A percentile compares a stretch with the other conserved stretches of the same genome.
Conservation (phyloP, 2,888 invertebrate species). For the Leptogaster cylindrica region DNA sequence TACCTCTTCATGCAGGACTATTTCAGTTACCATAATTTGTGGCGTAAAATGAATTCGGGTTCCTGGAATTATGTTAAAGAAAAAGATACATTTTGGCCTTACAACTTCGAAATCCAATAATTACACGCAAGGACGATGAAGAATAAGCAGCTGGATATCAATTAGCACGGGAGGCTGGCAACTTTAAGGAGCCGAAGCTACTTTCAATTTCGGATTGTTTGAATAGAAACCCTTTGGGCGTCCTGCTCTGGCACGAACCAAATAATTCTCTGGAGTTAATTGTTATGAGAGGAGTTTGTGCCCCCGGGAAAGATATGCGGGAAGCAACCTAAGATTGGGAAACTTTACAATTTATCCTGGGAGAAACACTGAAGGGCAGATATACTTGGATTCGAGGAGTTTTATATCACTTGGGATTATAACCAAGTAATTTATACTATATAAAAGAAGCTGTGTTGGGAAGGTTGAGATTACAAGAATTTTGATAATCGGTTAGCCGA, state of each 20-base stretch:
- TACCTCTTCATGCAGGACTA: too few species aligned
- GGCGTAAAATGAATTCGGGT: too few species aligned
- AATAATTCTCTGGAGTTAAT: constrained; percentile 37
- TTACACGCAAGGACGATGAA: constrained; percentile 23
- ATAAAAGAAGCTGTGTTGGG: constrained; percentile 1
- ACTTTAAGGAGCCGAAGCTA: constrained; percentile 23
- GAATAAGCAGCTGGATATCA: constrained; percentile 37
- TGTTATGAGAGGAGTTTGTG: constrained; percentile 36
- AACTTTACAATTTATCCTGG: constrained; percentile 37
- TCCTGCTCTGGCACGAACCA: background rate
- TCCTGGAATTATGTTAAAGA: too few species aligned
- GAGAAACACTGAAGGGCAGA: constrained; percentile 28
- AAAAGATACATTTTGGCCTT: too few species aligned
- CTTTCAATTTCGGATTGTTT: constrained; percentile 36
- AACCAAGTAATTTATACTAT: background rate
- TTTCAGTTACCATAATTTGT: too few species aligned
- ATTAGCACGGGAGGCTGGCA: constrained; percentile 30
- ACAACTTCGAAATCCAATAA: background rate
- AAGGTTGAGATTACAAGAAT: constrained; percentile 20
- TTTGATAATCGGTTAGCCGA: constrained; percentile 14
- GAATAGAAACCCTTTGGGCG: constrained; percentile 29
- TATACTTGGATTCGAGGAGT: constrained; percentile 18
- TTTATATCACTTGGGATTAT: constrained; percentile 11
- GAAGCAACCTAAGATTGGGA: constrained; percentile 22
- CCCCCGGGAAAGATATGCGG: constrained; percentile 7